A percentile compares a stretch with the other conserved stretches of the same genome.
These are phyloP conservation scores for Drosophila simulans DNA, from an alignment of 1,140 invertebrate species.

Conservation along the genomic window DNA sequence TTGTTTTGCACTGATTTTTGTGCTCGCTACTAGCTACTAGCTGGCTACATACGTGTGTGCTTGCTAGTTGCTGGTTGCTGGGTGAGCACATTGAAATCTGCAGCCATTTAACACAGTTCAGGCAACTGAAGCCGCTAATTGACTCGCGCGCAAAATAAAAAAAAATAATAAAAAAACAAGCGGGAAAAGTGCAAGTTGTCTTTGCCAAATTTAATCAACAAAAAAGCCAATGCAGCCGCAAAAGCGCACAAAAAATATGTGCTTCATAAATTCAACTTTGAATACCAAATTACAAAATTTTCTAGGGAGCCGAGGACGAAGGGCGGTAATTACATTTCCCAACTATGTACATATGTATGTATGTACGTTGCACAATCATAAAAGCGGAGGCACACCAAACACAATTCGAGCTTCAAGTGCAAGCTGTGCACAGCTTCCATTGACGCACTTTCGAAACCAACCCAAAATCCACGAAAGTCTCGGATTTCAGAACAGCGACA, in stretches of 20 bases:
- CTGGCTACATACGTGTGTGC: neutral
- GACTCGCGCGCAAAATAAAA: constrained; percentile 27
- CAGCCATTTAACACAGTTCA: constrained; percentile 68
- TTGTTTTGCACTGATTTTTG: constrained; percentile 1
- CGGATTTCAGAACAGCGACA: constrained; percentile 50
- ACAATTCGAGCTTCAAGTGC: constrained; percentile 57
- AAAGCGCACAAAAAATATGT: constrained; percentile 16
- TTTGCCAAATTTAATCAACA: constrained; percentile 67
- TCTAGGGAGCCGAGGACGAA: neutral
- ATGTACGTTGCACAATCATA: constrained; percentile 58
- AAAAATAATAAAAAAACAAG: neutral
- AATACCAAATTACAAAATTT: constrained; percentile 46
- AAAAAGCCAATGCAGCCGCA: constrained; percentile 42
- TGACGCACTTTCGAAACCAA: constrained; percentile 62
- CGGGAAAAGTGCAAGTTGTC: constrained; percentile 24
- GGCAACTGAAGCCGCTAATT: constrained; percentile 73
- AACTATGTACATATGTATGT: neutral
- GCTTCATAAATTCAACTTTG: constrained; percentile 47
- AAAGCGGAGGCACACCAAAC: constrained; percentile 18
- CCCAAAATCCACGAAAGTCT: constrained; percentile 30
- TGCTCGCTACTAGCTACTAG: constrained; percentile 2
- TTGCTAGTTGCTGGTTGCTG: neutral
- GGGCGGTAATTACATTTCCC: constrained; percentile 28
- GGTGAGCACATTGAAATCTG: constrained; percentile 42
- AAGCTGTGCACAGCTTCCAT: constrained; percentile 41